Percentiles rank a stretch among this genome's conserved stretches.
Evolutionary conservation across 1,140 invertebrate genomes (phyloP).

Genomic region (Globodera rostochiensis): DNA sequence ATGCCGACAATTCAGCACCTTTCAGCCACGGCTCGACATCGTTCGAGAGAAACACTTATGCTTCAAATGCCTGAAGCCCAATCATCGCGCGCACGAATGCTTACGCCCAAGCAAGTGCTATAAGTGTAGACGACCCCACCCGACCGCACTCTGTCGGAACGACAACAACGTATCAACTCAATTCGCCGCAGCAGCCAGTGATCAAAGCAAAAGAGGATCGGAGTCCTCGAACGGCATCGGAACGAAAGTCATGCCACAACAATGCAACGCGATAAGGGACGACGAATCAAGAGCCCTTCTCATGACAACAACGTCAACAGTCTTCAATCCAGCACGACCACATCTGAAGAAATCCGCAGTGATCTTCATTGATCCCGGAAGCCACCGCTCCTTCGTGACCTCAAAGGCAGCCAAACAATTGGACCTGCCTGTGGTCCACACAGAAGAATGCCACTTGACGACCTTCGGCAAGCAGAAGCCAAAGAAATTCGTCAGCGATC

Average conservation of each 20-base stretch:
- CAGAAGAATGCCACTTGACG: not conserved
- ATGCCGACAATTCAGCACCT: not conserved
- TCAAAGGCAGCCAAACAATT: not conserved
- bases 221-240: too few species aligned
- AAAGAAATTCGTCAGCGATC: conserved; percentile 5
- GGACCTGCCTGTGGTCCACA: not conserved
- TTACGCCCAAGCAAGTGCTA: not conserved
- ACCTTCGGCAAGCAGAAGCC: not conserved
- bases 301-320: not conserved
- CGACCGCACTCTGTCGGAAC: not conserved
- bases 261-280: not conserved
- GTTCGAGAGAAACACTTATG: not conserved
- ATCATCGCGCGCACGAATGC: not conserved
- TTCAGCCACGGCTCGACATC: not conserved
- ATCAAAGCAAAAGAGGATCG: not conserved
- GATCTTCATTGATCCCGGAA: conserved; percentile 14
- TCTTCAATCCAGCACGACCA: not conserved
- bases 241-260: not conserved
- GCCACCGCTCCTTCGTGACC: not conserved
- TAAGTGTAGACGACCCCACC: not conserved
- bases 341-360: not conserved
- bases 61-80: not conserved
- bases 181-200: not conserved
- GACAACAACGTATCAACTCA: not conserved
- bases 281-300: not conserved